Conservation (phyloP, 2,888 invertebrate genomes). For the Lypha dubia region DNA sequence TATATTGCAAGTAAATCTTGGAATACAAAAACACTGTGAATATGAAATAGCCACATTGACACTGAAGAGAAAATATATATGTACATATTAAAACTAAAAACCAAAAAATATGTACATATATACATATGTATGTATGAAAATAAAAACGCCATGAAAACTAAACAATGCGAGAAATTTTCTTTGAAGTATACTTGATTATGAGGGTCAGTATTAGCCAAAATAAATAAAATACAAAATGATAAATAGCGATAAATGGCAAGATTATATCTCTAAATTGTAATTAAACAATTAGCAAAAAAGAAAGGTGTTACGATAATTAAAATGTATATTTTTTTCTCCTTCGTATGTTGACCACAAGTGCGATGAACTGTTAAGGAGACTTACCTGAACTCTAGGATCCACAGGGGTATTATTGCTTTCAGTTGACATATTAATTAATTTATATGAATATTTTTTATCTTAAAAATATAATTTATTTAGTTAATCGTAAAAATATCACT, state of each 20-base stretch:
- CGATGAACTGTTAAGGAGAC: constrained; percentile 61
- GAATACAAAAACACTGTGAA: neutral
- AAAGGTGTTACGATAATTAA: constrained; percentile 6
- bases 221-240: constrained; percentile 17
- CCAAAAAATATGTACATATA: too few species aligned
- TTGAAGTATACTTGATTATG: constrained; percentile 23
- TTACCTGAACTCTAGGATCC: constrained; percentile 92
- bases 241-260: constrained; percentile 9
- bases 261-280: neutral
- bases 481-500: constrained; percentile 63
- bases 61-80: constrained; percentile 21
- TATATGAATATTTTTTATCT: constrained; percentile 8
- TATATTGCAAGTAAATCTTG: neutral
- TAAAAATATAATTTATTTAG: neutral
- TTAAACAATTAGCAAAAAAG: constrained; percentile 16
- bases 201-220: constrained; percentile 60
- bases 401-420: constrained; percentile 87
- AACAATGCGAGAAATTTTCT: neutral
- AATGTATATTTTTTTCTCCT: neutral
- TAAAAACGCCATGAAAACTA: neutral
- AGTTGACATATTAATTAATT: constrained; percentile 79
- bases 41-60: constrained; percentile 17
- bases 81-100: neutral
- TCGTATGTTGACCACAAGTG: neutral
- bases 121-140: neutral